Evolutionary conservation across 2,113 vertebrate species (phyloP), one percentile per base, ranked within the genome.

Genomic region (Circaetus gallicus): DNA sequence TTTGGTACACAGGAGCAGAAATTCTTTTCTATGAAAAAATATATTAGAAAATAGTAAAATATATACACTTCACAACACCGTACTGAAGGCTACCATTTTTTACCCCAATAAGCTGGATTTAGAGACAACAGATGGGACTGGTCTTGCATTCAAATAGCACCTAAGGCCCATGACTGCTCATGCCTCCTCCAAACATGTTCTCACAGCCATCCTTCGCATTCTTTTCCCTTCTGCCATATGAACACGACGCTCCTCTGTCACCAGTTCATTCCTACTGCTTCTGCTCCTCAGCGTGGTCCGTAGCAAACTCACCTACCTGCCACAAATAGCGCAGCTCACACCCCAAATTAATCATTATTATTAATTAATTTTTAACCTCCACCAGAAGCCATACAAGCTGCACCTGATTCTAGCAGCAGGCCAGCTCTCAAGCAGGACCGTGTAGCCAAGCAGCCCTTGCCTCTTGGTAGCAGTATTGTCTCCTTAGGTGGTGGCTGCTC

Each of bases 391-490:
- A 47, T 5, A 9, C 0, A 0, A 29, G 52, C 47, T 63, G 56
- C 26, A 55, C 3, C 4, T 4, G 11, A 24, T 1, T 0, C 40
- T 5, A 7, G 43, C 0, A 0, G 29, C 34, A 69, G 58, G 38
- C 5, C 34, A 45, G 47, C 18, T 62, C 72, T 69, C 0, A 0
- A 61, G 20, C 2, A 82, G 73, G 12, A 70, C 31, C 6, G 22
- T 3, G 45, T 31, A 43, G 59, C 36, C 59, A 42, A 59, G 47
- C 47, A 76, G 47, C 25, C 52, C 9, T 24, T 67, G 28, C 13
- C 28, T 76, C 31, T 28, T 22, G 31, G 59, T 3, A 21, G 9
- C 43, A 66, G 42, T 3, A 9, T 25, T 38, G 13, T 52, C 49
- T 86, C 62, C n/a, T 52, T 9, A 7, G 9, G 13, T 20, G 21